These are phyloP conservation scores for Phortica variegata DNA, from an alignment of 1,140 invertebrate species.

Conservation along the genomic window DNA sequence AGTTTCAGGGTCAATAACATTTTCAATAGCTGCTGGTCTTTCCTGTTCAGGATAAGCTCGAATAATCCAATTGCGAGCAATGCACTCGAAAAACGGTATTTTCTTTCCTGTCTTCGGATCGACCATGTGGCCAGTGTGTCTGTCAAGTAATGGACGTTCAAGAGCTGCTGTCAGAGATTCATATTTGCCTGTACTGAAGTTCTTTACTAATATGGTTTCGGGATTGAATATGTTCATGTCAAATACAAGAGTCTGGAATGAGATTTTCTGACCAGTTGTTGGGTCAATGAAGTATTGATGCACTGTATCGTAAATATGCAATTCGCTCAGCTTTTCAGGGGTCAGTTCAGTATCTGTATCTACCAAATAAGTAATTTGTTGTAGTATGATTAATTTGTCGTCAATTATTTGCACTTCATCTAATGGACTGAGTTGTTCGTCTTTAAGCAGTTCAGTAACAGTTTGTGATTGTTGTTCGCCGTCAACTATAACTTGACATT, in stretches of 20 bases:
- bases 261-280: constrained; percentile 69
- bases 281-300: constrained; percentile 78
- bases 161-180: constrained; percentile 75
- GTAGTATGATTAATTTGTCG: constrained; percentile 58
- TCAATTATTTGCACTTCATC: constrained; percentile 67
- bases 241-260: constrained; percentile 77
- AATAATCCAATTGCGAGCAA: constrained; percentile 71
- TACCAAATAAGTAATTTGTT: constrained; percentile 41
- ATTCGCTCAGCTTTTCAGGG: constrained; percentile 66
- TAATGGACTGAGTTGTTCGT: constrained; percentile 66
- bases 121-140: constrained; percentile 75
- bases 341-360: constrained; percentile 59
- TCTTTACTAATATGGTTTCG: constrained; percentile 74
- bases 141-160: constrained; percentile 71
- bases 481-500: constrained; percentile 66
- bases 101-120: constrained; percentile 78
- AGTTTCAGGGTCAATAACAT: constrained; percentile 39
- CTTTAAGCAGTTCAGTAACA: constrained; percentile 65
- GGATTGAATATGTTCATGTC: constrained; percentile 74
- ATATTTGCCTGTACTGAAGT: constrained; percentile 68
- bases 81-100: constrained; percentile 81
- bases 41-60: constrained; percentile 61
- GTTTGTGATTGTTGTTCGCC: constrained; percentile 62
- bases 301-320: constrained; percentile 74
- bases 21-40: constrained; percentile 45